Evolutionary conservation across 2,113 vertebrate species (phyloP).

Genomic region (Micromys minutus): DNA sequence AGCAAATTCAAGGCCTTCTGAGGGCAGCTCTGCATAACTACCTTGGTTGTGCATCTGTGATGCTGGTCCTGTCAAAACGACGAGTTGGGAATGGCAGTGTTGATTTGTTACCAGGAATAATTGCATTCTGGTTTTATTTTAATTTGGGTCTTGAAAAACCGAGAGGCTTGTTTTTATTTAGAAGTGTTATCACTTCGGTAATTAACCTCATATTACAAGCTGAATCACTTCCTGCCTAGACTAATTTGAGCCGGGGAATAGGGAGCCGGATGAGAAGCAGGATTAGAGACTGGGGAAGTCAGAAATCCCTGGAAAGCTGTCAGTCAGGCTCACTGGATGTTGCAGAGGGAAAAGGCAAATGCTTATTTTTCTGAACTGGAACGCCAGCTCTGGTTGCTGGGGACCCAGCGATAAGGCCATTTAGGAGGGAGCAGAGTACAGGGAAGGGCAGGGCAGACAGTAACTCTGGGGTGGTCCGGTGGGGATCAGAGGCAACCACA

Average conservation of each 20-base stretch:
- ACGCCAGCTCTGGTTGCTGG: not conserved
- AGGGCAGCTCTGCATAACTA: not conserved
- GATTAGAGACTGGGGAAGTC: constrained; percentile 73
- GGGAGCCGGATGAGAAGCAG: constrained; percentile 57
- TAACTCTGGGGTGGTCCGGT: not conserved
- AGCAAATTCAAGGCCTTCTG: not conserved
- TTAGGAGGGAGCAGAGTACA: not conserved
- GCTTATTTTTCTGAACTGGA: constrained; percentile 36
- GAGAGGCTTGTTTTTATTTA: constrained; percentile 77
- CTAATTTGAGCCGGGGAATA: constrained; percentile 74
- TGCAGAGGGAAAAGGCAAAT: constrained; percentile 37
- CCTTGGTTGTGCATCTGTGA: not conserved
- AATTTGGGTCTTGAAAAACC: constrained; percentile 61
- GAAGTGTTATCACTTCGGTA: constrained; percentile 77
- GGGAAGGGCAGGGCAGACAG: not conserved
- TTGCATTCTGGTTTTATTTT: constrained; percentile 73
- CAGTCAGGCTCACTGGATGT: constrained; percentile 55
- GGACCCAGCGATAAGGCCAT: not conserved
- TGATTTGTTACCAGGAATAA: constrained; percentile 30
- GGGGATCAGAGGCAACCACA: not conserved
- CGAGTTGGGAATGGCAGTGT: not conserved
- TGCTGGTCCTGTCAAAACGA: not conserved
- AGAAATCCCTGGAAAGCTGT: constrained; percentile 73
- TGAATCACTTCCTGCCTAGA: constrained; percentile 75
- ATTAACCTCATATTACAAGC: constrained; percentile 80